Evolutionary conservation across 2,113 vertebrate genomes (phyloP).

Genomic region (Grammomys dolichurus): DNA sequence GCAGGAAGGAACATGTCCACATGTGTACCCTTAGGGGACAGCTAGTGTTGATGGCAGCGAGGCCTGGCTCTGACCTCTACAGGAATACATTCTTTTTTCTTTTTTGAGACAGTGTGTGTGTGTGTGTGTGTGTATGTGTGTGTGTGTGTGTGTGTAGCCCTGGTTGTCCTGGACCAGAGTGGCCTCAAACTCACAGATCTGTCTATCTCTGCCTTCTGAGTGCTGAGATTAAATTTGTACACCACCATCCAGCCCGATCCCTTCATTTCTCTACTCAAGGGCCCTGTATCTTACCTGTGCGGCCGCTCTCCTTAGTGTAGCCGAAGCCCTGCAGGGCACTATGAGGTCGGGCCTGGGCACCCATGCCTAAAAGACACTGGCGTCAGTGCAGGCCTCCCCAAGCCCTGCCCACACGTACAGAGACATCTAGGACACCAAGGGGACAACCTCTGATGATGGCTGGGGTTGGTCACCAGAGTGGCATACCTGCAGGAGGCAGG

Average conservation of each 20-base stretch:
- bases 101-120: no score
- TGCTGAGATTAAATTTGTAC: background rate
- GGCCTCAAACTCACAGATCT: background rate
- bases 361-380: slow-evolving; percentile 90
- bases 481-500: slow-evolving; percentile 78
- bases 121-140: no score
- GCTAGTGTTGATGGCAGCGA: no score
- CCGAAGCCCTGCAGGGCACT: slow-evolving; percentile 95
- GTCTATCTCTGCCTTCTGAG: background rate
- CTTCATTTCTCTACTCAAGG: rapidly evolving
- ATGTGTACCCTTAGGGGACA: rapidly evolving
- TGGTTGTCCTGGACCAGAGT: background rate
- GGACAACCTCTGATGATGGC: rapidly evolving
- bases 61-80: background rate
- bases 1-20: background rate
- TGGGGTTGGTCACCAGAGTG: rapidly evolving
- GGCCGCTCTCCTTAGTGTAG: slow-evolving; percentile 87
- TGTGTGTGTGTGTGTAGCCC: no score
- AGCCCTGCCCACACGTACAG: background rate
- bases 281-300: slow-evolving; percentile 84
- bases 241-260: background rate
- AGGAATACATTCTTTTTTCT: no score
- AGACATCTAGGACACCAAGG: rapidly evolving
- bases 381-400: background rate
- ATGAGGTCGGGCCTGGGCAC: slow-evolving; percentile 87